These are phyloP conservation scores for Theristicus caerulescens DNA, from an alignment of 2,113 vertebrate species.

Conservation along the genomic window DNA sequence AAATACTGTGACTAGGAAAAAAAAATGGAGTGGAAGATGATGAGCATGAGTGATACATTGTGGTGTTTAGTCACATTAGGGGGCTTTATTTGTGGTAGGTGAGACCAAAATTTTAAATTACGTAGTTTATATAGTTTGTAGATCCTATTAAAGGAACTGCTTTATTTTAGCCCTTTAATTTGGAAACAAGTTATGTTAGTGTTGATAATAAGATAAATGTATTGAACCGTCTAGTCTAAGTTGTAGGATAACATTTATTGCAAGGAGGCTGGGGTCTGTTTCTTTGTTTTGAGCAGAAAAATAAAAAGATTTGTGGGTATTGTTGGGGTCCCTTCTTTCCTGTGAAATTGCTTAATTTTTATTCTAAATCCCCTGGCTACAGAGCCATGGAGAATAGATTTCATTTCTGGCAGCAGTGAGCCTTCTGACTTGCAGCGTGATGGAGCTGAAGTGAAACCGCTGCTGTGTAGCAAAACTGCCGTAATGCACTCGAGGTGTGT, in stretches of 20 bases:
- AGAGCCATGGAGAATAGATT: not conserved
- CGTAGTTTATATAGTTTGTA: not conserved
- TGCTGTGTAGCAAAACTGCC: not conserved
- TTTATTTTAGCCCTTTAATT: not conserved
- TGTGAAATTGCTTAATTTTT: not conserved
- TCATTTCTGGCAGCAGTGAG: not conserved
- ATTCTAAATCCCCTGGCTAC: not conserved
- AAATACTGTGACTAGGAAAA: not conserved
- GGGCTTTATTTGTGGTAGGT: not conserved
- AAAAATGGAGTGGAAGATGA: not conserved
- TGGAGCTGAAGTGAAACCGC: not conserved
- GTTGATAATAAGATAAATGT: not conserved
- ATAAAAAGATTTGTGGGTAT: not conserved
- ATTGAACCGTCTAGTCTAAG: not conserved
- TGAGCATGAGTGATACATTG: not conserved
- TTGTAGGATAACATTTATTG: not conserved
- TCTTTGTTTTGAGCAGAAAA: not conserved
- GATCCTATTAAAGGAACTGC: not conserved
- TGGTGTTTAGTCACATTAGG: not conserved
- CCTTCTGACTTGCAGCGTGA: fast-evolving
- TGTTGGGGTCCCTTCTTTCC: not conserved
- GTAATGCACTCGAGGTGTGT: fast-evolving
- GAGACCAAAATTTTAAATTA: not conserved
- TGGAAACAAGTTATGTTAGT: not conserved
- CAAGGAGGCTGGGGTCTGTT: not conserved